phyloP scores from a whole-genome alignment of 2,888 invertebrate genomes.

The Amphiduros pacificus region DNA sequence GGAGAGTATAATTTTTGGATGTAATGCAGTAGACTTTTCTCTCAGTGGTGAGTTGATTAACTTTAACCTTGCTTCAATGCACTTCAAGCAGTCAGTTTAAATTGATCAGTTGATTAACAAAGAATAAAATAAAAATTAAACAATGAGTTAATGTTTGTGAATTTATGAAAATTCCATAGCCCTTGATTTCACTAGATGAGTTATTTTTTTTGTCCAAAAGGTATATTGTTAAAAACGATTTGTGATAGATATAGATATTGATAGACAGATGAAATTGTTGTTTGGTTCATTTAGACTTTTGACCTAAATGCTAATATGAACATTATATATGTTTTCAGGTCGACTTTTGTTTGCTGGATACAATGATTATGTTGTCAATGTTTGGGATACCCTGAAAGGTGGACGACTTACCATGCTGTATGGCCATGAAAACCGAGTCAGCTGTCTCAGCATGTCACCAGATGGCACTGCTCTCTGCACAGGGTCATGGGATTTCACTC shows the following conservation, averaged over 20 bases:
- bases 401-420: conserved; percentile 85
- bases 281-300: too few species aligned
- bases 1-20: conserved; percentile 96
- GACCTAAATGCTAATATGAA: background rate
- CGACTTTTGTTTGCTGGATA: conserved; percentile 96
- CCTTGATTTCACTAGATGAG: too few species aligned
- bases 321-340: conserved; percentile 62
- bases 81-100: background rate
- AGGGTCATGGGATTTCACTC: conserved; percentile 94
- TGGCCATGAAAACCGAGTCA: conserved; percentile 95
- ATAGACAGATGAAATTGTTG: background rate
- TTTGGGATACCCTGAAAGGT: conserved; percentile 97
- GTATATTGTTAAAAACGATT: background rate
- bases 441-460: conserved; percentile 78
- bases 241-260: background rate
- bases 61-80: too few species aligned
- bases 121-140: too few species aligned
- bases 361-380: conserved; percentile 97
- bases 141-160: too few species aligned
- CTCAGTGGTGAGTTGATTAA: conserved; percentile 73
- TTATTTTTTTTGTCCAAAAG: too few species aligned
- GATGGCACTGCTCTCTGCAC: conserved; percentile 97
- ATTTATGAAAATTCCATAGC: too few species aligned
- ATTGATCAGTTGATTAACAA: too few species aligned
- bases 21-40: conserved; percentile 96